phyloP scores from a whole-genome alignment of 2,888 invertebrate species.

The Aphodius sticticus region DNA sequence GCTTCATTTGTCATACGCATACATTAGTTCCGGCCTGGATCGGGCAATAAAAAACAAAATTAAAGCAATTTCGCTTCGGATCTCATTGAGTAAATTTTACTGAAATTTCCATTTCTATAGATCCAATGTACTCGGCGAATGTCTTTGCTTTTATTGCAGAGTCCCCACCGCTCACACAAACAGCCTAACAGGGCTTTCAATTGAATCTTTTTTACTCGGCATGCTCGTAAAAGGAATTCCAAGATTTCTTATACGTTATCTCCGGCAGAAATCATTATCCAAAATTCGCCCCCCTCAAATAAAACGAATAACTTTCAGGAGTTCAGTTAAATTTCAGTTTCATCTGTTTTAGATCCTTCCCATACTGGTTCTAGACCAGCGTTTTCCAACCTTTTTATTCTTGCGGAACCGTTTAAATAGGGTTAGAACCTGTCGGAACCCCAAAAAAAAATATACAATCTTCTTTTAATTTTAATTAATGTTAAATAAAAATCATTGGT shows the following conservation, averaged over 20 bases:
- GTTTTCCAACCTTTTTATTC: too few species aligned
- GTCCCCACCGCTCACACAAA: background rate
- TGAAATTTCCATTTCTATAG: slow-evolving; percentile 34
- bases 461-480: too few species aligned
- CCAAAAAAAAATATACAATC: too few species aligned
- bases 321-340: background rate
- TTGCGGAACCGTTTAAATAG: too few species aligned
- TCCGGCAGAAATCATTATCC: background rate
- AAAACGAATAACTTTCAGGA: background rate
- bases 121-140: slow-evolving; percentile 14
- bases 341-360: too few species aligned
- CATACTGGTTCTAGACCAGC: too few species aligned
- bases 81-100: slow-evolving; percentile 33
- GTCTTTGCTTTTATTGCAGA: background rate
- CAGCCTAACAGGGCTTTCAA: background rate
- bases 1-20: slow-evolving; percentile 39
- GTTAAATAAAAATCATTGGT: too few species aligned
- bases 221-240: background rate
- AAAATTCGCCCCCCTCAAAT: background rate
- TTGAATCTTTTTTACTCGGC: background rate
- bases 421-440: too few species aligned
- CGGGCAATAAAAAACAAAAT: slow-evolving; percentile 38
- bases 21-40: slow-evolving; percentile 30
- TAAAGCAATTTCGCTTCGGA: slow-evolving; percentile 36
- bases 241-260: background rate